Base-by-base conservation (phyloP, 2,888 invertebrate species). In the Cenopis cana region DNA sequence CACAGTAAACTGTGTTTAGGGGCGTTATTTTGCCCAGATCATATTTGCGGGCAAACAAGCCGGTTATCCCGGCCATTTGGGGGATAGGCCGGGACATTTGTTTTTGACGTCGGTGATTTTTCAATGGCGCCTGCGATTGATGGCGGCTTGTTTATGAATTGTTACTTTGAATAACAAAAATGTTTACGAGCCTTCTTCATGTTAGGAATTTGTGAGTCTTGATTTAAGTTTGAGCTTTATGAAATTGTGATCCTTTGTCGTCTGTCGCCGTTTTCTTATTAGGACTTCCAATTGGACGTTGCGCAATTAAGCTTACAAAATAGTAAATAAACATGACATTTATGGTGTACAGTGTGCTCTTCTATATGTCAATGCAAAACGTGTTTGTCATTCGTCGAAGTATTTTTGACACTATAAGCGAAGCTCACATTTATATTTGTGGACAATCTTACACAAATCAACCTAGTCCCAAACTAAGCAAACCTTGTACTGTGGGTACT, bases 31-130 rank as follows among this genome's bases (percentile, higher is more conserved):
- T 52, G 68, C 65, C 49, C 55, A 55, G 70, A 66, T 60, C 69
- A 73, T 73, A 73, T 74, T 74, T 73, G 73, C 65, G 62, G 50
- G 64, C 68, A 73, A 67, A 61, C 66, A 52, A 59, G 50, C 69
- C 49, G 24, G 69, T 36, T 64, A 73, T 67, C 69, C 72, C 54
- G 55, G 36, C 55, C 73, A 74, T 73, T 70, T 69, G 57, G 49
- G 60, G 62, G 73, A 60, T 68, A 20, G 55, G 55, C 59, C 17
- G 36, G 55, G 49, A 65, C 64, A 64, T 73, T 70, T 74, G 68
- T 71, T 68, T 46, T 20, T 18, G 55, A 55, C 17, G 70, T 38
- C 59, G 17, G 46, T 59, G 41, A 70, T 70, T 70, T 70, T 65
- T 70, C 65, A 70, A 54, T 24, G 36, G 18, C 20, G 33, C 41